Evolutionary conservation across 2,888 invertebrate genomes (phyloP).

Genomic region (Argynnis bischoffii): DNA sequence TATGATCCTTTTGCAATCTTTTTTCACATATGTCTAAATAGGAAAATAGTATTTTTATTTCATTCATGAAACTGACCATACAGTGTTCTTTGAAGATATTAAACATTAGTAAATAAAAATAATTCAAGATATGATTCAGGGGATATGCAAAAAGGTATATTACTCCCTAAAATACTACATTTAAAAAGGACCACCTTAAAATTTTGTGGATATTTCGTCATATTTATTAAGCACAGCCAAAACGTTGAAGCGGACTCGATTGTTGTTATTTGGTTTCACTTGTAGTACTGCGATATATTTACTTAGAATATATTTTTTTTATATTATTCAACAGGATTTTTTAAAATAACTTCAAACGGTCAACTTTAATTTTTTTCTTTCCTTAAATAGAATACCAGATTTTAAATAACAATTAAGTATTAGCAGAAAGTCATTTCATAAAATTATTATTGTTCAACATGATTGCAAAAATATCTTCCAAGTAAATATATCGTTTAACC

Average conservation of each 20-base stretch:
- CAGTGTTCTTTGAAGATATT: neutral
- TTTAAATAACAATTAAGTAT: neutral
- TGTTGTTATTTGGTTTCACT: constrained; percentile 11
- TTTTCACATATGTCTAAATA: neutral
- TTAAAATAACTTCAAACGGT: no score
- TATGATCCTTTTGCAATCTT: no score
- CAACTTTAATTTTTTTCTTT: neutral
- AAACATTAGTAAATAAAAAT: constrained; percentile 10
- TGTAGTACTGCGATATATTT: constrained; percentile 1
- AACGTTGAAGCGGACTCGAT: constrained; percentile 72
- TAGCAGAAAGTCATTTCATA: neutral
- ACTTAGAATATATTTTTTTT: constrained; percentile 45
- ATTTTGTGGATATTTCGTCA: constrained; percentile 52
- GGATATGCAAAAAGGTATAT: constrained; percentile 57
- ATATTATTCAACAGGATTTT: neutral
- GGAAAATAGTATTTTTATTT: neutral
- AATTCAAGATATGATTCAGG: constrained; percentile 33
- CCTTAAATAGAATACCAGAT: neutral
- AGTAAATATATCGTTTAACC: constrained; percentile 39
- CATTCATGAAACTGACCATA: constrained; percentile 9
- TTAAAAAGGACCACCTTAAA: constrained; percentile 50
- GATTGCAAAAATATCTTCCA: constrained; percentile 37
- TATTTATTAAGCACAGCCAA: constrained; percentile 77
- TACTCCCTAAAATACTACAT: constrained; percentile 51
- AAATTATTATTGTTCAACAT: neutral